A percentile compares a stretch with the other conserved stretches of the same genome.
These are phyloP conservation scores for Campoplex capitator DNA, from an alignment of 2,888 invertebrate species.

Conservation along the genomic window DNA sequence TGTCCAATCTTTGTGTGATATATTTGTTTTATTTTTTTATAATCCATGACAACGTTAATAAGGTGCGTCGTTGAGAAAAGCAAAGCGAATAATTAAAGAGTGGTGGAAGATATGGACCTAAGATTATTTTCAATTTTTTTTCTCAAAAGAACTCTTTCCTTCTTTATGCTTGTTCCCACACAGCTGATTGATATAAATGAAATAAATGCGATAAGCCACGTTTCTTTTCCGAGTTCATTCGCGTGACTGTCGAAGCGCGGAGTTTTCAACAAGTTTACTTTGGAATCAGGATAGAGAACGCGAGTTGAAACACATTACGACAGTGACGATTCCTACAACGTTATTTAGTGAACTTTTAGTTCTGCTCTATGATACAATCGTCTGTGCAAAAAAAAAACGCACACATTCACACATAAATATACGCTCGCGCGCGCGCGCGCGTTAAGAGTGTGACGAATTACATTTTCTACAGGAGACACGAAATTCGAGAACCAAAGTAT, in stretches of 20 bases:
- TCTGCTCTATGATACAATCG: neutral
- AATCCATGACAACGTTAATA: constrained; percentile 40
- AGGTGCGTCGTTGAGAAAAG: constrained; percentile 56
- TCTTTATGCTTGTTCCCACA: neutral
- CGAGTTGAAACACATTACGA: neutral
- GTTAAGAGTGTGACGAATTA: neutral
- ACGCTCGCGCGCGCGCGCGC: neutral
- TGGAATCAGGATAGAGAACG: neutral
- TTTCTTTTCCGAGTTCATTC: neutral
- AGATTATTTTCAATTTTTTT: constrained; percentile 6
- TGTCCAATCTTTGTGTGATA: constrained; percentile 16
- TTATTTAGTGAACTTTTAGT: constrained; percentile 20
- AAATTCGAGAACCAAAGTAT: neutral
- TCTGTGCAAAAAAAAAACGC: neutral
- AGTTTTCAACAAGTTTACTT: constrained; percentile 46
- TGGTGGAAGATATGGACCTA: constrained; percentile 20
- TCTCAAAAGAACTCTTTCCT: constrained; percentile 9
- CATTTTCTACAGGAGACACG: neutral
- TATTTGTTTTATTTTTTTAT: neutral
- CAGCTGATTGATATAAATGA: neutral
- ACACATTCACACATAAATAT: neutral
- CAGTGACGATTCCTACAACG: constrained; percentile 16
- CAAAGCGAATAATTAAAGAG: constrained; percentile 22
- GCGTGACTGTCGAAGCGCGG: constrained; percentile 16
- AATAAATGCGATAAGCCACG: constrained; percentile 17